Conservation (phyloP, 2,888 invertebrate genomes). For the Zaprionus obscuricornis region DNA sequence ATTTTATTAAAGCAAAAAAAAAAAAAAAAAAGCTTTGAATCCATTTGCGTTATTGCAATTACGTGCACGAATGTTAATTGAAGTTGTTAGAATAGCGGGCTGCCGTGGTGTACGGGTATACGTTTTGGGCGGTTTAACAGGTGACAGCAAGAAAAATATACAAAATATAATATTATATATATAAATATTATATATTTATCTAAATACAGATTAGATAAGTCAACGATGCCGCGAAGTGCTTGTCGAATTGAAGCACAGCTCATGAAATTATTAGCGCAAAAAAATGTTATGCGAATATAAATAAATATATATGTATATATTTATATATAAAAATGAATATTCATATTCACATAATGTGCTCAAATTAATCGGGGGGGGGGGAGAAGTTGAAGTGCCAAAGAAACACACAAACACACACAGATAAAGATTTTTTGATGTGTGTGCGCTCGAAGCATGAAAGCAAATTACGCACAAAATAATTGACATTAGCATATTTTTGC, state of each 20-base stretch:
- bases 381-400: background rate
- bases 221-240: slow-evolving; percentile 34
- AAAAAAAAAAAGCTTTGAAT: no score
- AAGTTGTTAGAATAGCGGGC: slow-evolving; percentile 53
- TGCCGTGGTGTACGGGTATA: slow-evolving; percentile 17
- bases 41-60: slow-evolving; percentile 77
- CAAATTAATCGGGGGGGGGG: background rate
- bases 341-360: slow-evolving; percentile 49
- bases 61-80: slow-evolving; percentile 77
- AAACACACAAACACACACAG: slow-evolving; percentile 15
- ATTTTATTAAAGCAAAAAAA: slow-evolving; percentile 72
- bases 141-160: slow-evolving; percentile 1
- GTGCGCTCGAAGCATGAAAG: slow-evolving; percentile 68
- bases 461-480: slow-evolving; percentile 77
- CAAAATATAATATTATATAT: slow-evolving; percentile 2
- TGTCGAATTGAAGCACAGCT: slow-evolving; percentile 36
- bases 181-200: slow-evolving; percentile 6
- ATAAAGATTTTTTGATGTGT: slow-evolving; percentile 51
- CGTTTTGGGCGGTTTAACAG: slow-evolving; percentile 27
- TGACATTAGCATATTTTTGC: slow-evolving; percentile 71
- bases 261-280: slow-evolving; percentile 46
- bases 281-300: slow-evolving; percentile 9
- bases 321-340: slow-evolving; percentile 53
- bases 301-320: background rate
- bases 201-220: slow-evolving; percentile 68